Conservation (phyloP, 2,797 vertebrate species). For the Karalla daura region DNA sequence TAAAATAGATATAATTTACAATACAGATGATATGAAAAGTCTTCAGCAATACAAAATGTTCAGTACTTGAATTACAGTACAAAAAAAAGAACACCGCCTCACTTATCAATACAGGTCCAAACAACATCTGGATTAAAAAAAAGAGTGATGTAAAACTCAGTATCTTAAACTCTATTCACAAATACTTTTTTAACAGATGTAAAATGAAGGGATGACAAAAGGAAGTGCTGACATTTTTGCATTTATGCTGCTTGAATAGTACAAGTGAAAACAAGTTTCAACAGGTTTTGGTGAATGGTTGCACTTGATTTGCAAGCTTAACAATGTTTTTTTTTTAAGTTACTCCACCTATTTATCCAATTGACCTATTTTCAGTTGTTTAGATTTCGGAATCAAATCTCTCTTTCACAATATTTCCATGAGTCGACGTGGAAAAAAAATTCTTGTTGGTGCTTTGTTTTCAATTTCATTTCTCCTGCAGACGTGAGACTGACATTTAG, state of each 20-base stretch:
- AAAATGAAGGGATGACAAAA: constrained; percentile 10
- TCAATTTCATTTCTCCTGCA: constrained; percentile 16
- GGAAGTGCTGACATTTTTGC: constrained; percentile 15
- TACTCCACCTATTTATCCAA: no score
- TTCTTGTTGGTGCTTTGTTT: neutral
- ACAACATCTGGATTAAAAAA: constrained; percentile 20
- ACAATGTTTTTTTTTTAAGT: no score
- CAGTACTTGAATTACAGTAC: constrained; percentile 47
- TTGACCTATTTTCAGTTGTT: no score
- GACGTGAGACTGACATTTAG: constrained; percentile 30
- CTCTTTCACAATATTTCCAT: no score
- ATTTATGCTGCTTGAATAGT: constrained; percentile 5
- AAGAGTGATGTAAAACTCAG: constrained; percentile 13
- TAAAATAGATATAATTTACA: constrained; percentile 74
- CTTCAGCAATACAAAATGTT: constrained; percentile 55
- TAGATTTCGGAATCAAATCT: no score
- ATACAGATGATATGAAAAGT: constrained; percentile 50
- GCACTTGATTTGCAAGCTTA: constrained; percentile 7
- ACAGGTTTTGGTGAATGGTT: constrained; percentile 1
- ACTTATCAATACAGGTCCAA: constrained; percentile 24
- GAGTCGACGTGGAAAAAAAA: neutral
- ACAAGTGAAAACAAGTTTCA: constrained; percentile 9
- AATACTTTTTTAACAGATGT: constrained; percentile 16
- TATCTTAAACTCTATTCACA: constrained; percentile 13
- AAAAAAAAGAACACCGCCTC: constrained; percentile 33